Conservation (phyloP, 2,797 vertebrate species). For the Simalia tracyae region DNA sequence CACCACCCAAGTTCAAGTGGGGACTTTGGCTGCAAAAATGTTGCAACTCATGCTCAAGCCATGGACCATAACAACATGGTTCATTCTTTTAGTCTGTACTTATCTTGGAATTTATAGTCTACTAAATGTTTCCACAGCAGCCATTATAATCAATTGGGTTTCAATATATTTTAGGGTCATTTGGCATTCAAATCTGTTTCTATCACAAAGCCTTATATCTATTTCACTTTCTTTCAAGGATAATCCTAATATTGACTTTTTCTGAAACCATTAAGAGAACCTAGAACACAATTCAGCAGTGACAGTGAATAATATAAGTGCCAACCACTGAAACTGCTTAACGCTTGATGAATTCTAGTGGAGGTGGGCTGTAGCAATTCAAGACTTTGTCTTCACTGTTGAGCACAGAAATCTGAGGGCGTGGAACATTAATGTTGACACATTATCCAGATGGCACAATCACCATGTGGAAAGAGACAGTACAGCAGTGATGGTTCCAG, state of each 20-base stretch:
- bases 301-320: conserved; percentile 11
- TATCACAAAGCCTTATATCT: neutral
- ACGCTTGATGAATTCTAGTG: conserved; percentile 58
- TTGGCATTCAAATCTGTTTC: neutral
- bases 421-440: conserved; percentile 72
- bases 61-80: neutral
- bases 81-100: neutral
- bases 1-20: neutral
- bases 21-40: neutral
- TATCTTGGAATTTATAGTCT: neutral
- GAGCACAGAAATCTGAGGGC: conserved; percentile 70
- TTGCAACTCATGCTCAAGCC: neutral
- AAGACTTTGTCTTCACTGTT: conserved; percentile 68
- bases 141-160: neutral
- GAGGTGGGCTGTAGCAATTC: conserved; percentile 68
- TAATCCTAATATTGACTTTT: neutral
- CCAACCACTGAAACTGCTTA: conserved; percentile 45
- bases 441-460: conserved; percentile 72
- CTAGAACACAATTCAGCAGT: neutral
- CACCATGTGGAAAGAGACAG: conserved; percentile 70
- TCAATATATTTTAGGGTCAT: neutral
- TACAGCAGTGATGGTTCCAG: conserved; percentile 61
- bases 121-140: neutral
- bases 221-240: neutral
- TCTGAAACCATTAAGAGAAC: neutral